Base-by-base conservation (phyloP, 2,113 vertebrate species). In the Perccottus glenii region DNA sequence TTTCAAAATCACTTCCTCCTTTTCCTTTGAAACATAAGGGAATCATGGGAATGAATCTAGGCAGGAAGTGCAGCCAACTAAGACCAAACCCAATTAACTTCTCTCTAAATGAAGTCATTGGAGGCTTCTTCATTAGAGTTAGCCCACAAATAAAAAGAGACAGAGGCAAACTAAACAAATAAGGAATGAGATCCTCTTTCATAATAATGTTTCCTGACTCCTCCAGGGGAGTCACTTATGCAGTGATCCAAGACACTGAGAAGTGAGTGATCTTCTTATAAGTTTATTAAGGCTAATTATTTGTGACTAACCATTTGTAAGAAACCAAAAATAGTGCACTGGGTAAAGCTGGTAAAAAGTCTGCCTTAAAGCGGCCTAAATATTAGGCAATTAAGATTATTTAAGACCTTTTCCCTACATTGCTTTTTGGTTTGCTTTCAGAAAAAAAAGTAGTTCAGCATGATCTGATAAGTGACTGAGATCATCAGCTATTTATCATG, bases 1-100 rank as follows among this genome's bases (percentile, higher is more conserved):
- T 60, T 80, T 82, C 72, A 73, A 60, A 51, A 59, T 76, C 58
- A 5, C 16, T 14, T 11, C 7, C 51, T 6, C 51, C 19, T 7
- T 12, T 27, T 12, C 9, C 15, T 12, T 56, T 59, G 85, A 78
- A 83, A 82, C 53, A 67, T 85, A 44, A 40, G 82, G 89, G 89
- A 92, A 88, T 91, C 90, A 93, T 84, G 88, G 89, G 91, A 92
- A 93, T 87, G 85, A 83, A 93, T 93, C 92, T 93, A 94, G 92
- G 71, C 90, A 91, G 92, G 94, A 94, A 94, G 91, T 91, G 92
- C 89, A 93, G 85, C 90, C 88, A 86, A 92, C 92, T 94, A 92
- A 92, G 93, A 94, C 91, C 93, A 95, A 94, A 94, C 91, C 87
- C 93, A 95, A 96, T 96, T 96, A 97, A 90, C 93, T 94, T 92